phyloP scores from a whole-genome alignment of 2,797 vertebrate genomes.

The Clamator glandarius region DNA sequence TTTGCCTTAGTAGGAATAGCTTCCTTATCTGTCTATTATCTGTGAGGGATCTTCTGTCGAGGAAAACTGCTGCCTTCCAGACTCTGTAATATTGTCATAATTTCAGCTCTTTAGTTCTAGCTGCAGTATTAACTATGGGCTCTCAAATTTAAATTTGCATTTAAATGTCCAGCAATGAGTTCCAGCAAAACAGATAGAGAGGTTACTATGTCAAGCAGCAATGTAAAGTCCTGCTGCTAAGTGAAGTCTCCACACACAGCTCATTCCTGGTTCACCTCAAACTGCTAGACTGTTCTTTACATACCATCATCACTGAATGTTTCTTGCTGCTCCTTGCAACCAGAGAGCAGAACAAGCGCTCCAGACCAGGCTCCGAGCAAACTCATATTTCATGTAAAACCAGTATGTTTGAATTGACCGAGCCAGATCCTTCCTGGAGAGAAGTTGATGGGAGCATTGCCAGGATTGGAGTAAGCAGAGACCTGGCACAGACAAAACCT shows the following conservation, averaged over 20 bases:
- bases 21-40: conserved; percentile 35
- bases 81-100: background rate
- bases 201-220: background rate
- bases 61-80: background rate
- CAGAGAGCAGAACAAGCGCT: background rate
- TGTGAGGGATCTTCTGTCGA: background rate
- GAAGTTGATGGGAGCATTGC: background rate
- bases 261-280: background rate
- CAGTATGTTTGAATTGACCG: background rate
- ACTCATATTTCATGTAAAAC: conserved; percentile 1
- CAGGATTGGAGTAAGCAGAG: background rate
- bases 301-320: background rate
- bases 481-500: conserved; percentile 7
- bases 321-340: background rate
- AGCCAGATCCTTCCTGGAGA: background rate
- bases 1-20: conserved; percentile 15
- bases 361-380: background rate
- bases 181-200: background rate
- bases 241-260: background rate
- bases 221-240: background rate
- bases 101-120: background rate
- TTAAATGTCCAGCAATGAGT: background rate
- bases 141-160: conserved; percentile 12
- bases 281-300: background rate
- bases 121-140: background rate